phyloP scores from a whole-genome alignment of 2,797 vertebrate genomes.

The Pseudomugil gertrudae region DNA sequence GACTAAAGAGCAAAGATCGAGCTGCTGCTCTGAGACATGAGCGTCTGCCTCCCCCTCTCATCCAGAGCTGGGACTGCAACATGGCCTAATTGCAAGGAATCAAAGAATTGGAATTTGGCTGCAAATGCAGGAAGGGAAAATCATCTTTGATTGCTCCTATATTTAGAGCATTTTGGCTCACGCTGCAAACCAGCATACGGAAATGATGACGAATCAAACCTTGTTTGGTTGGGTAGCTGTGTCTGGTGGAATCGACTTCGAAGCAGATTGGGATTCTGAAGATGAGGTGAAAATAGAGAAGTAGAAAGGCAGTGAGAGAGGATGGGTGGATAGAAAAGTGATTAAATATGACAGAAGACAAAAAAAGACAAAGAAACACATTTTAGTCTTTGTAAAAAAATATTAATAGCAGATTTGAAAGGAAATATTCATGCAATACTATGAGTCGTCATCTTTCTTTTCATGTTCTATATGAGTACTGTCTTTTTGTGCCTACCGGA shows the following conservation, averaged over 20 bases:
- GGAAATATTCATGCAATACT: conserved; percentile 18
- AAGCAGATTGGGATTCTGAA: conserved; percentile 63
- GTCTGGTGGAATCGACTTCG: conserved; percentile 72
- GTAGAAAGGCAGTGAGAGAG: conserved; percentile 14
- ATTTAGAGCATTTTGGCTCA: conserved; percentile 56
- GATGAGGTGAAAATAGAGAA: conserved; percentile 30
- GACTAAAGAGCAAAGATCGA: conserved; percentile 15
- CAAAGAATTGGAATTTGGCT: conserved; percentile 73
- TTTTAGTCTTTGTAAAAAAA: conserved; percentile 19
- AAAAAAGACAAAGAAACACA: conserved; percentile 18
- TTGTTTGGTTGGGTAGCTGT: conserved; percentile 64
- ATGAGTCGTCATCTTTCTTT: conserved; percentile 13
- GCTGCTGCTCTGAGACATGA: conserved; percentile 25
- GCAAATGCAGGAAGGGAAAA: conserved; percentile 62
- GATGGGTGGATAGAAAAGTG: conserved; percentile 25
- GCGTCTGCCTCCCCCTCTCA: conserved; percentile 65
- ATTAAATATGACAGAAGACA: conserved; percentile 27
- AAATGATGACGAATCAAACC: conserved; percentile 64
- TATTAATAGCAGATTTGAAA: conserved; percentile 35
- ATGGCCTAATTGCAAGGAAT: conserved; percentile 76
- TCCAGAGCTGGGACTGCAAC: conserved; percentile 54
- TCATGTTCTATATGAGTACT: conserved; percentile 13
- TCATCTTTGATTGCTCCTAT: conserved; percentile 63
- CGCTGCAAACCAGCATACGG: conserved; percentile 22
- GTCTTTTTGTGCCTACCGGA: conserved; percentile 55